A percentile compares a stretch with the other conserved stretches of the same genome.
Evolutionary conservation across 2,113 vertebrate genomes (phyloP).

Genomic region (Carassius auratus): DNA sequence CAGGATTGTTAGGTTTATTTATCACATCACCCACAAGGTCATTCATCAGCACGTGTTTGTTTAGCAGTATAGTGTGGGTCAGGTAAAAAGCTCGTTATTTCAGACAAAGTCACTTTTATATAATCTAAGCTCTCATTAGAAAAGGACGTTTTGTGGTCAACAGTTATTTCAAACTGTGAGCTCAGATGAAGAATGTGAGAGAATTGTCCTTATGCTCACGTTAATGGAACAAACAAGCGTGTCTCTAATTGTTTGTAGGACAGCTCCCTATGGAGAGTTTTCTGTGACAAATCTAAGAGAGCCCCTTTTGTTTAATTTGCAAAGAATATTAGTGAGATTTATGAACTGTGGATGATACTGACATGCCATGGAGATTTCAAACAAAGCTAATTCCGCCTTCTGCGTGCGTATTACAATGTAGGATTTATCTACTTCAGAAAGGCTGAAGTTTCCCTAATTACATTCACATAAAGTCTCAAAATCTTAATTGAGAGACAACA

Average conservation of each 20-base stretch:
- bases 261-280: conserved; percentile 7
- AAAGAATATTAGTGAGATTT: conserved; percentile 13
- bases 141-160: not conserved
- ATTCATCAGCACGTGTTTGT: conserved; percentile 33
- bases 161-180: not conserved
- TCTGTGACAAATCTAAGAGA: not conserved
- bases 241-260: conserved; percentile 39
- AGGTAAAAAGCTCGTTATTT: conserved; percentile 3
- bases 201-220: not conserved
- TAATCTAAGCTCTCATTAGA: not conserved
- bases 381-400: not conserved
- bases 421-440: not conserved
- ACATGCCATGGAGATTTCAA: not conserved
- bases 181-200: not conserved
- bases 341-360: conserved; percentile 12
- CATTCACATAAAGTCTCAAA: not conserved
- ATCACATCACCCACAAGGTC: conserved; percentile 23
- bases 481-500: not conserved
- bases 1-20: conserved; percentile 11
- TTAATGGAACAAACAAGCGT: conserved; percentile 20
- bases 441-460: not conserved
- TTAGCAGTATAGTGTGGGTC: conserved; percentile 25
- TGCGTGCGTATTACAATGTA: not conserved
- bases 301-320: conserved; percentile 19
- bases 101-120: conserved; percentile 27